phyloP scores from a whole-genome alignment of 1,140 invertebrate genomes.

The Procambarus virginalis region DNA sequence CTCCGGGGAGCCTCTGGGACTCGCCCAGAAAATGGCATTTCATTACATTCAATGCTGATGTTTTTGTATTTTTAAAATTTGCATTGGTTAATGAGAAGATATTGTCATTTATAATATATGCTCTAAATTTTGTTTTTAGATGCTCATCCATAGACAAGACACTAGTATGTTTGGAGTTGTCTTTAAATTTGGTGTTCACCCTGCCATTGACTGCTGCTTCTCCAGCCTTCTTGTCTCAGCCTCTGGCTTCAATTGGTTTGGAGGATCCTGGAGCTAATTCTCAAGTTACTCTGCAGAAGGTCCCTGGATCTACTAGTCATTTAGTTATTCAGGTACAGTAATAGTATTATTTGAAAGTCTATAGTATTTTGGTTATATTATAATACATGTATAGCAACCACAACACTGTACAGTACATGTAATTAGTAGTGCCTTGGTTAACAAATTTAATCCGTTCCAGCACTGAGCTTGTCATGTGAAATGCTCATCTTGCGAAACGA shows the following conservation, averaged over 20 bases:
- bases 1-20: no score
- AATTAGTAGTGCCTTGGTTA: no score
- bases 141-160: conserved; percentile 35
- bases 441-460: no score
- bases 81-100: no score
- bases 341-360: no score
- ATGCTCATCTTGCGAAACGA: no score
- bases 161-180: conserved; percentile 60
- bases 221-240: conserved; percentile 45
- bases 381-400: not conserved
- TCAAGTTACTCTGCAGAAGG: conserved; percentile 31
- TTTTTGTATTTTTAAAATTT: no score
- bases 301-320: conserved; percentile 42
- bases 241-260: conserved; percentile 47
- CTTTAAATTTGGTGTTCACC: conserved; percentile 39
- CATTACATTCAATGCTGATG: no score
- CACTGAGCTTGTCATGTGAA: no score
- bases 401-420: not conserved
- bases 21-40: no score
- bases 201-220: conserved; percentile 34
- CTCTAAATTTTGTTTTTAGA: conserved; percentile 10
- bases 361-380: no score
- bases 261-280: conserved; percentile 32
- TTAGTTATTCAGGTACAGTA: conserved; percentile 53
- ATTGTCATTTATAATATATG: no score